These are phyloP conservation scores for Pseudomyrmex gracilis DNA, from an alignment of 1,140 invertebrate genomes.

Conservation along the genomic window DNA sequence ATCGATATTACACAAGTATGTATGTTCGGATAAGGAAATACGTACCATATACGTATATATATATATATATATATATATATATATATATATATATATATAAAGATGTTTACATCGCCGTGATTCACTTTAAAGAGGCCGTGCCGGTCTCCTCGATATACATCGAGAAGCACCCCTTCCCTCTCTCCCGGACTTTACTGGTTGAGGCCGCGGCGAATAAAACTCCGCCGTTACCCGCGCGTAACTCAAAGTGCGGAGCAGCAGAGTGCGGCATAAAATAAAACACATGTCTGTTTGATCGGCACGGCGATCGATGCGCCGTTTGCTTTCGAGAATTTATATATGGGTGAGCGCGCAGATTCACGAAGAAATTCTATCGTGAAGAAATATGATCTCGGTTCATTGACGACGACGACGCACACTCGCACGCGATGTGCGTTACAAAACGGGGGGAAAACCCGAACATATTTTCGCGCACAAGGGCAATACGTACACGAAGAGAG, in stretches of 20 bases:
- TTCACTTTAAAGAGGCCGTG: constrained; percentile 58
- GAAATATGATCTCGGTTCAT: constrained; percentile 51
- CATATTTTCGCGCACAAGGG: constrained; percentile 23
- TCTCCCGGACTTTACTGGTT: constrained; percentile 38
- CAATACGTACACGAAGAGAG: constrained; percentile 11
- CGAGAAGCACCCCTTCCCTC: constrained; percentile 15
- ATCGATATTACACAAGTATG: no score
- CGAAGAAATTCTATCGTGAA: constrained; percentile 41
- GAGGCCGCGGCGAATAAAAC: constrained; percentile 35
- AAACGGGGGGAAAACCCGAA: constrained; percentile 36
- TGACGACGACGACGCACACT: constrained; percentile 11
- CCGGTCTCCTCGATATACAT: constrained; percentile 29
- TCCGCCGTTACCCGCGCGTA: constrained; percentile 45
- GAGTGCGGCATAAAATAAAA: constrained; percentile 42
- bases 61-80: constrained; percentile 14
- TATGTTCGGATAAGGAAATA: background rate
- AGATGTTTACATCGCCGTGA: constrained; percentile 63
- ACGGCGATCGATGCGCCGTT: constrained; percentile 43
- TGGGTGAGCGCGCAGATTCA: constrained; percentile 44
- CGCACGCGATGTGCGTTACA: constrained; percentile 12
- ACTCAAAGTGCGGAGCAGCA: constrained; percentile 35
- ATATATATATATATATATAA: constrained; percentile 27
- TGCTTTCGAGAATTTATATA: constrained; percentile 21
- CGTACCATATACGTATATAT: background rate
- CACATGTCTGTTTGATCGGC: constrained; percentile 48